Evolutionary conservation across 2,888 invertebrate genomes (phyloP).

Genomic region (Helicoverpa assulta): DNA sequence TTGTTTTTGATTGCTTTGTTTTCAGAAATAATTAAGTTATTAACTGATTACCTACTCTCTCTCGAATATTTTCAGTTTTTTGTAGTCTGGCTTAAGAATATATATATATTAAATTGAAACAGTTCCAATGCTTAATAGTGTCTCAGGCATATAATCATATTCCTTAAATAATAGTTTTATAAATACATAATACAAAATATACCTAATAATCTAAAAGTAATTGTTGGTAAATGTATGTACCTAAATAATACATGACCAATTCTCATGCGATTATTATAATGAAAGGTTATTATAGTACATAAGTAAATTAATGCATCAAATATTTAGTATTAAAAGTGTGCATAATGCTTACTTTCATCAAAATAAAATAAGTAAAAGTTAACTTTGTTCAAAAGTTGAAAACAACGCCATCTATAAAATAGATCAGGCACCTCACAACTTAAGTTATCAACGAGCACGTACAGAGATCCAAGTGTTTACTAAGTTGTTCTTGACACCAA

Average conservation of each 20-base stretch:
- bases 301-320: background rate
- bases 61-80: too few relatives aligned
- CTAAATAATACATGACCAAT: too few relatives aligned
- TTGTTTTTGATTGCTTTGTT: background rate
- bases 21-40: background rate
- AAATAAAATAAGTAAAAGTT: background rate
- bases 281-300: too few relatives aligned
- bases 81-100: too few relatives aligned
- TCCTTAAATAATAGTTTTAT: too few relatives aligned
- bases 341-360: background rate
- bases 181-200: too few relatives aligned
- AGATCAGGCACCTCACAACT: conserved; percentile 58
- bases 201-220: too few relatives aligned
- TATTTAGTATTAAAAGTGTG: background rate
- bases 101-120: too few relatives aligned
- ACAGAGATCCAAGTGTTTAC: conserved; percentile 59
- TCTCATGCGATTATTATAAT: too few relatives aligned
- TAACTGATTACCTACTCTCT: background rate
- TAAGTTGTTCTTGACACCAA: conserved; percentile 65
- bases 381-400: background rate
- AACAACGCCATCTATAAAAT: conserved; percentile 73
- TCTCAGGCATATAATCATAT: too few relatives aligned
- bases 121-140: too few relatives aligned
- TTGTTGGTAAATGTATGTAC: too few relatives aligned
- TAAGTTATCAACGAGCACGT: conserved; percentile 47